phyloP scores from a whole-genome alignment of 2,888 invertebrate genomes.

The Agapostemon virescens region DNA sequence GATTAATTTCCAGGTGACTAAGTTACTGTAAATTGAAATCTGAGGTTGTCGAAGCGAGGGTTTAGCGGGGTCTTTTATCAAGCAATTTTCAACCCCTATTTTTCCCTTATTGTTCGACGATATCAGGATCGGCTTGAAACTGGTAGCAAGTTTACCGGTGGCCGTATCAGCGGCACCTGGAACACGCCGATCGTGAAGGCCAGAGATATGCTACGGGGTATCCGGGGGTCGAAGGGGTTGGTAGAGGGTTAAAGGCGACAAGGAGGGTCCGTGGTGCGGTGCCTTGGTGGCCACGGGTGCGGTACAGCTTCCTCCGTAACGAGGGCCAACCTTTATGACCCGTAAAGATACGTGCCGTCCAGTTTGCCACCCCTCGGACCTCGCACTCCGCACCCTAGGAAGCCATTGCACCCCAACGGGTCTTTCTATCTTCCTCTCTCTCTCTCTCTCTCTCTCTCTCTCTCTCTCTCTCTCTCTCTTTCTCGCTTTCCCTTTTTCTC shows the following conservation, averaged over 20 bases:
- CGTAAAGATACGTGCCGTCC: constrained; percentile 80
- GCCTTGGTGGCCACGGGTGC: constrained; percentile 80
- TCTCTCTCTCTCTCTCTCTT: not conserved
- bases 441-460: not conserved
- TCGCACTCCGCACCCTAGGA: constrained; percentile 6
- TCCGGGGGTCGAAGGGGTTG: not conserved
- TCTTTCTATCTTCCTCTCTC: constrained; percentile 20
- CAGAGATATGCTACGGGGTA: not conserved
- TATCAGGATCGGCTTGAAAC: constrained; percentile 26
- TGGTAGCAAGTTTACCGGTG: constrained; percentile 21
- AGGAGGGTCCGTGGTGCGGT: constrained; percentile 75
- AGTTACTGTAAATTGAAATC: too few species aligned
- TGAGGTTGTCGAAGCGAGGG: not conserved
- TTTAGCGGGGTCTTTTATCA: not conserved
- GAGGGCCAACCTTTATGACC: constrained; percentile 79
- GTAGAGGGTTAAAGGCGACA: constrained; percentile 65
- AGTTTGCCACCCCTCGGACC: constrained; percentile 69
- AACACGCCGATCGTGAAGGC: constrained; percentile 25
- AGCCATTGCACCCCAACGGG: constrained; percentile 51
- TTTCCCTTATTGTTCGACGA: not conserved
- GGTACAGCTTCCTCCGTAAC: constrained; percentile 77
- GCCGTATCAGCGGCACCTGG: constrained; percentile 45
- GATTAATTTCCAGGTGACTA: too few species aligned
- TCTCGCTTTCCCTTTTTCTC: not conserved
- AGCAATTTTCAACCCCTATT: not conserved